Evolutionary conservation across 2,797 vertebrate genomes (phyloP).

Genomic region (Trachops cirrhosus): DNA sequence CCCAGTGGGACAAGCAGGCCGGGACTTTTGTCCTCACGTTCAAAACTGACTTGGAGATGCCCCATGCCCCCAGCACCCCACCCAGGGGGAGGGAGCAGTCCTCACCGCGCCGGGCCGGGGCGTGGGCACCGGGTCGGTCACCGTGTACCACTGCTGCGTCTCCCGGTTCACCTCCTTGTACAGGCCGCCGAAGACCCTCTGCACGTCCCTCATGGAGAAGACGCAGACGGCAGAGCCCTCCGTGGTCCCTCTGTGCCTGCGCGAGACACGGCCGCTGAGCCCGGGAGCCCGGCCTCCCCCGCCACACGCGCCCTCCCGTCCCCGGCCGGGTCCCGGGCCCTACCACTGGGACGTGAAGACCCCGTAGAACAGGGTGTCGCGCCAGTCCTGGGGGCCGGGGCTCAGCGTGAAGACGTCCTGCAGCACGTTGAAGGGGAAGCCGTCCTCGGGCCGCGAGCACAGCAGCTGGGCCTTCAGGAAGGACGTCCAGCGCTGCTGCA

Average conservation of each 20-base stretch:
- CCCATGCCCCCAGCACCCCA: too few relatives aligned
- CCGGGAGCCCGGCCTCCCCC: fast-evolving
- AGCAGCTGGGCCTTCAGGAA: slow-evolving; percentile 97
- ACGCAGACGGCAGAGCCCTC: slow-evolving; percentile 94
- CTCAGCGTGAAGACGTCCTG: slow-evolving; percentile 96
- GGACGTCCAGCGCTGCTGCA: slow-evolving; percentile 98
- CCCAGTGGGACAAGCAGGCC: background rate
- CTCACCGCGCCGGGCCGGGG: slow-evolving; percentile 94
- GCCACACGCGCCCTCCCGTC: fast-evolving
- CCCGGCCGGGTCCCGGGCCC: background rate
- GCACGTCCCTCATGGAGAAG: slow-evolving; percentile 93
- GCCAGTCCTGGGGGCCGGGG: slow-evolving; percentile 88
- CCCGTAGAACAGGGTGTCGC: slow-evolving; percentile 91
- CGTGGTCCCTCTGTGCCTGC: slow-evolving; percentile 89
- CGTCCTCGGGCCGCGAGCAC: slow-evolving; percentile 92
- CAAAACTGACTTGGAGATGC: background rate
- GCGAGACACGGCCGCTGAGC: background rate
- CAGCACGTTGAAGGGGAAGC: slow-evolving; percentile 97
- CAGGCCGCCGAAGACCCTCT: slow-evolving; percentile 90
- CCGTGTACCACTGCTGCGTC: slow-evolving; percentile 97
- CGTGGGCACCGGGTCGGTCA: slow-evolving; percentile 89
- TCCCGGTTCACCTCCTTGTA: slow-evolving; percentile 96
- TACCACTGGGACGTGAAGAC: slow-evolving; percentile 98
- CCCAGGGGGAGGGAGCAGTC: background rate
- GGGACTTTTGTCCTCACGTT: background rate